Conservation (phyloP, 2,113 vertebrate species). For the Porphyrio hochstetteri region DNA sequence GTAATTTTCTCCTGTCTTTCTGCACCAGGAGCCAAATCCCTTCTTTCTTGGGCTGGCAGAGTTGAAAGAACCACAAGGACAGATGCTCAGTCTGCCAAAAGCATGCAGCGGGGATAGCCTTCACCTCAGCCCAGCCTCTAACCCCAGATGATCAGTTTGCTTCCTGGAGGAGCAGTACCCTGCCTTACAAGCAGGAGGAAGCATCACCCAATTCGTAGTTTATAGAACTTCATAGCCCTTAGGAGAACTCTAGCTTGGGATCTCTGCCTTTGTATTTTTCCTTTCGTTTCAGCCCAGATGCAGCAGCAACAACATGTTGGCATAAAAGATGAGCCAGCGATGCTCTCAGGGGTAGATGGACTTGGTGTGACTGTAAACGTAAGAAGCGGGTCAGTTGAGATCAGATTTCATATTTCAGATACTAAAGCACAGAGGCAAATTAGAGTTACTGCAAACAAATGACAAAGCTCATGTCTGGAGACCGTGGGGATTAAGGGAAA, state of each 20-base stretch:
- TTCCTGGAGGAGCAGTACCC: neutral
- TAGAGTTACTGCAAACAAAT: neutral
- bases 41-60: neutral
- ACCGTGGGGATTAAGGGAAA: neutral
- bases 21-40: neutral
- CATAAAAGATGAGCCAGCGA: neutral
- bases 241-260: neutral
- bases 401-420: neutral
- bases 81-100: neutral
- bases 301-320: neutral
- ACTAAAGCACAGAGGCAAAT: neutral
- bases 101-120: neutral
- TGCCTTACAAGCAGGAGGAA: neutral
- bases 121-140: neutral
- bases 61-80: neutral
- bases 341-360: neutral
- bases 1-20: neutral
- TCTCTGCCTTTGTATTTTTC: neutral
- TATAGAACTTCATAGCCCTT: neutral
- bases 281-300: neutral
- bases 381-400: neutral
- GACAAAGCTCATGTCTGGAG: neutral
- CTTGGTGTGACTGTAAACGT: neutral
- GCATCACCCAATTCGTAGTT: neutral
- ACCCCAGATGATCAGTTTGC: neutral